Conservation (phyloP, 2,113 vertebrate genomes). For the Cettia cetti region DNA sequence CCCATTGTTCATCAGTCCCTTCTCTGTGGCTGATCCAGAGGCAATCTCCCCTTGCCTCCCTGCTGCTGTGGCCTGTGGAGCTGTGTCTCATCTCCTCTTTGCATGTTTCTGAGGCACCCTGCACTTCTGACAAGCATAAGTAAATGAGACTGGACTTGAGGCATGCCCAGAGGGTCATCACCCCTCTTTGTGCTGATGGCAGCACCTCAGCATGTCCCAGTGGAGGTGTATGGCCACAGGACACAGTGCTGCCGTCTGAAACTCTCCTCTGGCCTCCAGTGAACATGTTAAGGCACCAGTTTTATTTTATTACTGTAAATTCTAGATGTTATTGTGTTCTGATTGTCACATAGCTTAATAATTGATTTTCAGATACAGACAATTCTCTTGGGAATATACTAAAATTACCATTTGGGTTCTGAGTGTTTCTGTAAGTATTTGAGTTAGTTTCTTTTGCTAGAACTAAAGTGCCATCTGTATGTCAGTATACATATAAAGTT, state of each 20-base stretch:
- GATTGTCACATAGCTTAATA: neutral
- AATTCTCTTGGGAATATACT: neutral
- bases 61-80: neutral
- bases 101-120: neutral
- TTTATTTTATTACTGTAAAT: neutral
- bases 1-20: neutral
- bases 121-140: neutral
- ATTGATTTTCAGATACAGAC: conserved; percentile 6
- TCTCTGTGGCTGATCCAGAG: neutral
- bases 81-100: neutral
- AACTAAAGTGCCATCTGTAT: conserved; percentile 29
- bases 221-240: neutral
- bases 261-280: neutral
- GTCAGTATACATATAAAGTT: conserved; percentile 8
- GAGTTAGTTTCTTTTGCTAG: conserved; percentile 15
- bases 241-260: neutral
- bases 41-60: neutral
- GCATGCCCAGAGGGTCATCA: neutral
- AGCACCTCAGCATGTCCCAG: neutral
- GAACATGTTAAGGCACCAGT: neutral
- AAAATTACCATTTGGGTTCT: neutral
- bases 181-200: neutral
- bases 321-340: neutral
- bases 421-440: conserved; percentile 50
- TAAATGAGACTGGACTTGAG: neutral